phyloP scores from a whole-genome alignment of 2,113 vertebrate species.

The Caloenas nicobarica region DNA sequence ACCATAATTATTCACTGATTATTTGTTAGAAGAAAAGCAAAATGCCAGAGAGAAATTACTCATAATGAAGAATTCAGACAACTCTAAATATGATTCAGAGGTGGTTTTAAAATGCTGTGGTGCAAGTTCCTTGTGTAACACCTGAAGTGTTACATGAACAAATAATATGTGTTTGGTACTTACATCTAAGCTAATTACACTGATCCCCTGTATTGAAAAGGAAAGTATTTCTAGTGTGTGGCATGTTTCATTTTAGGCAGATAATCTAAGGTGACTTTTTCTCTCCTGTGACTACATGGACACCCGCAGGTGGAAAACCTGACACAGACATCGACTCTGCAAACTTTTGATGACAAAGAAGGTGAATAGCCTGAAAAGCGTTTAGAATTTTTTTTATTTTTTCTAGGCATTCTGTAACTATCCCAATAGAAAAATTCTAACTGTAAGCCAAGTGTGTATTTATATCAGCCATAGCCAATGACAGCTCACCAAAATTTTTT shows the following conservation, averaged over 20 bases:
- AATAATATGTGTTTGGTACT: not conserved
- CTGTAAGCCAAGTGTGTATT: not conserved
- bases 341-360: not conserved
- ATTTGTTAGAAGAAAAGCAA: not conserved
- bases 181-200: not conserved
- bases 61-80: not conserved
- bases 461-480: not conserved
- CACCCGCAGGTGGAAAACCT: not conserved
- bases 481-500: not conserved
- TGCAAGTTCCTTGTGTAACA: not conserved
- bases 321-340: not conserved
- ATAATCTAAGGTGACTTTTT: not conserved
- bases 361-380: rapidly evolving
- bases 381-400: not conserved
- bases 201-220: not conserved
- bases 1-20: not conserved
- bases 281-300: not conserved
- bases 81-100: not conserved
- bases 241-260: not conserved
- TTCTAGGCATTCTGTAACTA: not conserved
- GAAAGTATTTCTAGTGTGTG: rapidly evolving
- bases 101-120: not conserved
- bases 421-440: not conserved
- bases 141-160: not conserved
- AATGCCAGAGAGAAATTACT: not conserved